Evolutionary conservation across 2,113 vertebrate species (phyloP).

Genomic region (Xiphophorus couchianus): DNA sequence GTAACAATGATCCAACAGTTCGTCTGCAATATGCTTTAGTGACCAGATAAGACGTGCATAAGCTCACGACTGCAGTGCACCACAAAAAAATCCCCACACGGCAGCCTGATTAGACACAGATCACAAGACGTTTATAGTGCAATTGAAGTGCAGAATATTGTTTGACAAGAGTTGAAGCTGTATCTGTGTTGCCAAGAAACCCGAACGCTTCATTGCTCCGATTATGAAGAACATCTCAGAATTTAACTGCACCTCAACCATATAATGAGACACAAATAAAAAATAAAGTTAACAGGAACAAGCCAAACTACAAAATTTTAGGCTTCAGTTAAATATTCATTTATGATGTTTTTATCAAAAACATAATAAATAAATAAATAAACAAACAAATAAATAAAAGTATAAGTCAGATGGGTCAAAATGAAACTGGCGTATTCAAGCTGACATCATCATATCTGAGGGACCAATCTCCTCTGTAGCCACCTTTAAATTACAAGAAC

Average conservation of each 20-base stretch:
- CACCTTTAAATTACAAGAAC: conserved; percentile 4
- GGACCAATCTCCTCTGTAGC: background rate
- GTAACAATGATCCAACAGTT: conserved; percentile 20
- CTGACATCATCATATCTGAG: background rate
- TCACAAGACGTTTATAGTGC: conserved; percentile 48
- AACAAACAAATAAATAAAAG: background rate
- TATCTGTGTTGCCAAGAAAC: background rate
- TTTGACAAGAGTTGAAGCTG: background rate
- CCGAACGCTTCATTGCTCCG: background rate
- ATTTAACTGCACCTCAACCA: conserved; percentile 2
- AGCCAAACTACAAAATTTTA: background rate
- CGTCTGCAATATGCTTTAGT: background rate
- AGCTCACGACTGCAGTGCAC: conserved; percentile 17
- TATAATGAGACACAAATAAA: background rate
- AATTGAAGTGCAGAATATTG: conserved; percentile 22
- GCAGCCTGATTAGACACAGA: conserved; percentile 5
- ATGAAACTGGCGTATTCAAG: background rate
- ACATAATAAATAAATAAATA: background rate
- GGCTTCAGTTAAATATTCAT: background rate
- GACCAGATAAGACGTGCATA: conserved; percentile 47
- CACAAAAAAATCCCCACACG: conserved; percentile 19
- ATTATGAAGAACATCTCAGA: background rate
- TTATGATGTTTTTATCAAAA: background rate
- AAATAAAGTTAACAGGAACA: background rate
- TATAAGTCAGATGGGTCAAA: background rate